These are phyloP conservation scores for Danio tinwini DNA, from an alignment of 2,797 vertebrate species.

Conservation along the genomic window DNA sequence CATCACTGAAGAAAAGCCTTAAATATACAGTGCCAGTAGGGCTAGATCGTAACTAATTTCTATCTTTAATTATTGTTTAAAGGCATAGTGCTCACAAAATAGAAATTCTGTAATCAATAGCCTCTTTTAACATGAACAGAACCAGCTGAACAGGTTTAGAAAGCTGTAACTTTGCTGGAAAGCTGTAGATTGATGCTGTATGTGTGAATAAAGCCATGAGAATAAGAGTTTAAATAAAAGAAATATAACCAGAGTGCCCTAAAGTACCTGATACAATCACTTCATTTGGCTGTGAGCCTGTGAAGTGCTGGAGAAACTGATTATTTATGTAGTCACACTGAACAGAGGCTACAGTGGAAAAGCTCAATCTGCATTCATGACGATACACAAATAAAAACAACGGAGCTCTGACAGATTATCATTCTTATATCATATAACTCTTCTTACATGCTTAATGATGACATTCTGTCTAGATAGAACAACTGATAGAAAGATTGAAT, in stretches of 20 bases:
- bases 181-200: not conserved
- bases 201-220: not conserved
- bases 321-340: not conserved
- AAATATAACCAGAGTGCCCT: not conserved
- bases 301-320: not conserved
- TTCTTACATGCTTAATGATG: too few species aligned
- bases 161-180: not conserved
- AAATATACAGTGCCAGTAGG: conserved; percentile 22
- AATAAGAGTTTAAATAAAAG: not conserved
- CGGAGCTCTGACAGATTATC: not conserved
- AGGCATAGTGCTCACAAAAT: not conserved
- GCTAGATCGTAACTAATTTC: not conserved
- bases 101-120: not conserved
- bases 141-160: not conserved
- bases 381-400: not conserved
- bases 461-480: too few species aligned
- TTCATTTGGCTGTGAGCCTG: not conserved
- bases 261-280: not conserved
- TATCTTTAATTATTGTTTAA: not conserved
- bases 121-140: not conserved
- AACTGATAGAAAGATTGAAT: too few species aligned
- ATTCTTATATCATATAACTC: not conserved
- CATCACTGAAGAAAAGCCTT: not conserved
- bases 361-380: not conserved
- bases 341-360: not conserved